Percentiles rank a stretch among this genome's conserved stretches.
Conservation (phyloP, 2,888 invertebrate genomes). For the Agrochola macilenta region DNA sequence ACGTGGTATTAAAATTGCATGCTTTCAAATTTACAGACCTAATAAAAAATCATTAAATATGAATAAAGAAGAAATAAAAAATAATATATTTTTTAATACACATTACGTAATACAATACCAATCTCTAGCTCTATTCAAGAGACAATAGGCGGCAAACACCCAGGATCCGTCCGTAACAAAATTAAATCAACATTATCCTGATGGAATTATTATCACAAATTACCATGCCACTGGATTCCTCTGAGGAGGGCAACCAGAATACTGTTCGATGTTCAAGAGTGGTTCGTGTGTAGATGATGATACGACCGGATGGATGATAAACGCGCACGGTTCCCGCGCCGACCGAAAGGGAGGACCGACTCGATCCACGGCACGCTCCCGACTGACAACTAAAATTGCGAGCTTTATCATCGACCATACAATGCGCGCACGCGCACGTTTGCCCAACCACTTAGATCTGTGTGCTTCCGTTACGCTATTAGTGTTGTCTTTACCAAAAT, state of each 20-base stretch:
- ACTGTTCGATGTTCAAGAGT: conserved; percentile 69
- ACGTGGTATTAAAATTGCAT: background rate
- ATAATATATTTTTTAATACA: conserved; percentile 63
- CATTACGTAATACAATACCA: conserved; percentile 86
- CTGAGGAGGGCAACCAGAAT: conserved; percentile 75
- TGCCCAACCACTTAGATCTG: conserved; percentile 84
- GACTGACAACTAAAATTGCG: conserved; percentile 85
- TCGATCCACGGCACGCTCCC: conserved; percentile 81
- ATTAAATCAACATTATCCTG: conserved; percentile 76
- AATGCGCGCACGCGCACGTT: conserved; percentile 81
- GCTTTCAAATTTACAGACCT: background rate
- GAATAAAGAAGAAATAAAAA: conserved; percentile 22
- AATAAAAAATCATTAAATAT: conserved; percentile 19
- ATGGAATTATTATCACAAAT: conserved; percentile 80
- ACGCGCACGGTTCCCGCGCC: conserved; percentile 67
- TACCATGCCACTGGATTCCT: conserved; percentile 88
- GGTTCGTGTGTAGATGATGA: conserved; percentile 68
- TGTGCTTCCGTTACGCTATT: conserved; percentile 85
- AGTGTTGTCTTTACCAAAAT: conserved; percentile 79
- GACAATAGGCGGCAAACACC: conserved; percentile 80
- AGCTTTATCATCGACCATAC: conserved; percentile 83
- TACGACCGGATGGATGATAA: conserved; percentile 74
- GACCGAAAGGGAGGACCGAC: conserved; percentile 76
- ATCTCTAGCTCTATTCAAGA: conserved; percentile 76
- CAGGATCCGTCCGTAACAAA: conserved; percentile 77